These are phyloP conservation scores for Poecilia gillii DNA, from an alignment of 2,797 vertebrate genomes.

Conservation along the genomic window DNA sequence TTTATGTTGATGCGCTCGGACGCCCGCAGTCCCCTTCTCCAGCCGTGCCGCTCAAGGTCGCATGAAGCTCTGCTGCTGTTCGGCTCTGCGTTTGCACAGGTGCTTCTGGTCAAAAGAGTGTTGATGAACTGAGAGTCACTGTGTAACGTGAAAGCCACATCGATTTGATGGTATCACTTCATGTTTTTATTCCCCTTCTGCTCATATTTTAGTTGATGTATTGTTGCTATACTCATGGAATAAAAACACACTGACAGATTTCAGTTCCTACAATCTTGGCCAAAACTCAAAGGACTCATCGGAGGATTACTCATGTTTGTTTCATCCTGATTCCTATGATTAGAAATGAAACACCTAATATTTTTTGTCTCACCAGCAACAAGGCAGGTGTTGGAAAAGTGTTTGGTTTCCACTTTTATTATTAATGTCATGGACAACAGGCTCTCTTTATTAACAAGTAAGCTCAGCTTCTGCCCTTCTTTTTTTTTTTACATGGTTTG, in stretches of 20 bases:
- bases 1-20: conserved; percentile 32
- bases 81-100: not conserved
- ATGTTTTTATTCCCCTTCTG: not conserved
- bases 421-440: not conserved
- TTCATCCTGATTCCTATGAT: not conserved
- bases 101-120: not conserved
- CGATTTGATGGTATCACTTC: not conserved
- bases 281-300: not conserved
- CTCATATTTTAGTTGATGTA: not conserved
- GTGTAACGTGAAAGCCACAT: not conserved
- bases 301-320: not conserved
- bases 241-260: not conserved
- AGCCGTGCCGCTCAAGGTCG: conserved; percentile 1
- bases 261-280: not conserved
- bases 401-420: not conserved
- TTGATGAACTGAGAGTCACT: not conserved
- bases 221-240: not conserved
- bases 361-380: not conserved
- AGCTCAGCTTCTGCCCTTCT: not conserved
- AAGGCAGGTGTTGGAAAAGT: not conserved
- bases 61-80: not conserved
- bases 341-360: not conserved
- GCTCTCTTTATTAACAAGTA: not conserved
- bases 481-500: too few relatives aligned
- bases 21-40: conserved; percentile 24